A percentile compares a stretch with the other conserved stretches of the same genome.
phyloP scores from a whole-genome alignment of 2,797 vertebrate species.

The Rhinophrynus dorsalis region DNA sequence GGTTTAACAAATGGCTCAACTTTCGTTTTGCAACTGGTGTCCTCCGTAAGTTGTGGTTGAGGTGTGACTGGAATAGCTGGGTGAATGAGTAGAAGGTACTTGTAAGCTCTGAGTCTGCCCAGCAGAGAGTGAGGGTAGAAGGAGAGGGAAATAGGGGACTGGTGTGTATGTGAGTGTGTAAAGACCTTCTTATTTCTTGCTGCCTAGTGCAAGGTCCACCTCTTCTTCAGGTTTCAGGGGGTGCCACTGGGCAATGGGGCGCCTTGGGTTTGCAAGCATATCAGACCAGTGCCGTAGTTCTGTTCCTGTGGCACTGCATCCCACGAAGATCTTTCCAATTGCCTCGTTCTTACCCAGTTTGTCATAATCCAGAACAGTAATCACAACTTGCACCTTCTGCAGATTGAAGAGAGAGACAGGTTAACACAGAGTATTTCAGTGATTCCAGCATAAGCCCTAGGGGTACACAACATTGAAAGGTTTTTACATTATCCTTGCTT shows the following conservation, averaged over 20 bases:
- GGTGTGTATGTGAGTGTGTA: neutral
- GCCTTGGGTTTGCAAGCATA: constrained; percentile 95
- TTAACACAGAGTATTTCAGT: neutral
- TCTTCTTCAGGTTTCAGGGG: constrained; percentile 95
- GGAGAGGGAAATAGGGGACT: neutral
- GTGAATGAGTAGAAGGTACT: constrained; percentile 37
- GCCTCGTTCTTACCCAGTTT: constrained; percentile 97
- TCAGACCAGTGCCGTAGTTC: constrained; percentile 97
- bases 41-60: constrained; percentile 19
- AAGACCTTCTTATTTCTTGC: constrained; percentile 81
- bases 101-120: constrained; percentile 37
- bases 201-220: constrained; percentile 87
- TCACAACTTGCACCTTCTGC: constrained; percentile 93
- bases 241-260: constrained; percentile 98
- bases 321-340: constrained; percentile 94
- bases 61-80: constrained; percentile 9
- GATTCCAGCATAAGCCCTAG: no score
- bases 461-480: no score
- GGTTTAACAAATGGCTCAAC: neutral
- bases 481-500: no score
- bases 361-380: constrained; percentile 97
- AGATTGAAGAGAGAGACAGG: neutral
- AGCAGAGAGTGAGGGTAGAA: constrained; percentile 22
- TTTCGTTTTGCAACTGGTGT: neutral
- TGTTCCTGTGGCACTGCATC: constrained; percentile 84